phyloP scores from a whole-genome alignment of 2,888 invertebrate genomes.

The Anagyrus pseudococci region DNA sequence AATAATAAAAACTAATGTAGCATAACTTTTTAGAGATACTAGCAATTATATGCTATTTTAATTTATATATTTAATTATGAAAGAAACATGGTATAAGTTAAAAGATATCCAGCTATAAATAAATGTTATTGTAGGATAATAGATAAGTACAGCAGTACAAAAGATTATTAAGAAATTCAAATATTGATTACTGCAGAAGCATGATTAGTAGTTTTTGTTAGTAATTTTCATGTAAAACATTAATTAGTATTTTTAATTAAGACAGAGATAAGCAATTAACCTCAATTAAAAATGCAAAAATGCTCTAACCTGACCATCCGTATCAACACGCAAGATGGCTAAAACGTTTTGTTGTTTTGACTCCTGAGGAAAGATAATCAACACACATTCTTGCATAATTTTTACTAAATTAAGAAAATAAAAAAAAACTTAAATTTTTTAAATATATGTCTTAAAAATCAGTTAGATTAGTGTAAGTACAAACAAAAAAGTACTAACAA shows the following conservation, averaged over 20 bases:
- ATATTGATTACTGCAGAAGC: no score
- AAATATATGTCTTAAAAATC: constrained; percentile 4
- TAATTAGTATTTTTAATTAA: neutral
- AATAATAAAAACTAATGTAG: no score
- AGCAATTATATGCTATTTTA: neutral
- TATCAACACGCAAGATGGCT: constrained; percentile 63
- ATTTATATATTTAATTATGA: neutral
- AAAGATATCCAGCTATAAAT: no score
- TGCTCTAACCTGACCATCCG: constrained; percentile 62
- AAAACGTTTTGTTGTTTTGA: constrained; percentile 63
- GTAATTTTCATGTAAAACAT: neutral
- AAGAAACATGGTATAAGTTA: no score
- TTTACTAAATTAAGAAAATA: constrained; percentile 17
- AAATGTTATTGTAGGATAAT: no score
- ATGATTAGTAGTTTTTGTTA: no score
- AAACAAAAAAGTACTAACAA: constrained; percentile 10
- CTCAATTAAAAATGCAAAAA: constrained; percentile 45
- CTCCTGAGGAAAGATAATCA: constrained; percentile 58
- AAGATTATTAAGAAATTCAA: neutral
- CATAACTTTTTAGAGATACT: neutral
- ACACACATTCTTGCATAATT: constrained; percentile 42
- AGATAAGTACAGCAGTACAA: no score
- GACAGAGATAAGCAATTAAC: constrained; percentile 16
- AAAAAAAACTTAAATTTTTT: neutral
- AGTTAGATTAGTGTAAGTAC: constrained; percentile 8